Conservation (phyloP, 2,888 invertebrate genomes). For the Brenthis daphne region DNA sequence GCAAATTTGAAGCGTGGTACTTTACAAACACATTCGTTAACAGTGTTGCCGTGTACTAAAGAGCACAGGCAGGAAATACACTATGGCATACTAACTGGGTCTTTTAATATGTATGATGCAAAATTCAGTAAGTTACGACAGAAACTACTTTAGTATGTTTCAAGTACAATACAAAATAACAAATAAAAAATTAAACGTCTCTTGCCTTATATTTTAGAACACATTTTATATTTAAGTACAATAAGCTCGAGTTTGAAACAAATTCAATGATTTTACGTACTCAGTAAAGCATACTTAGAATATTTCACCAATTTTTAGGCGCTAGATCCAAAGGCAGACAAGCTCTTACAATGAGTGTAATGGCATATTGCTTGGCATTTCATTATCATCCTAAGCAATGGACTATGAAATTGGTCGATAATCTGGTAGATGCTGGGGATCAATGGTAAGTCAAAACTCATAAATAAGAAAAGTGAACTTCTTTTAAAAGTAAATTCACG, state of each 20-base stretch:
- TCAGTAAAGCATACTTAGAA: not conserved
- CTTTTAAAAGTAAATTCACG: no score
- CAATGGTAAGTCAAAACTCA: constrained; percentile 68
- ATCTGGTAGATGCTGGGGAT: constrained; percentile 80
- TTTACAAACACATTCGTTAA: constrained; percentile 69
- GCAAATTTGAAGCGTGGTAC: constrained; percentile 61
- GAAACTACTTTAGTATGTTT: no score
- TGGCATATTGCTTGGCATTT: constrained; percentile 82
- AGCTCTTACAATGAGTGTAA: constrained; percentile 82
- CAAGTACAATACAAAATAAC: no score
- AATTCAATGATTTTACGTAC: not conserved
- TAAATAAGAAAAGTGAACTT: not conserved
- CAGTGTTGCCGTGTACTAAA: constrained; percentile 68
- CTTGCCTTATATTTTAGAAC: no score
- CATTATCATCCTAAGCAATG: constrained; percentile 83
- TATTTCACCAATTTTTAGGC: constrained; percentile 47
- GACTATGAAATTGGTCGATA: constrained; percentile 83
- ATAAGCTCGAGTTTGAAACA: not conserved
- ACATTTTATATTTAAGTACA: not conserved
- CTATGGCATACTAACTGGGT: constrained; percentile 70
- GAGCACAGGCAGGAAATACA: constrained; percentile 61
- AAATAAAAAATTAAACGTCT: no score
- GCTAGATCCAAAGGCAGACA: constrained; percentile 71
- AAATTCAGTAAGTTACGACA: constrained; percentile 61
- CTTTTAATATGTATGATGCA: constrained; percentile 69